These are phyloP conservation scores for Cyclina sinensis DNA, from an alignment of 1,140 invertebrate species.

Conservation along the genomic window DNA sequence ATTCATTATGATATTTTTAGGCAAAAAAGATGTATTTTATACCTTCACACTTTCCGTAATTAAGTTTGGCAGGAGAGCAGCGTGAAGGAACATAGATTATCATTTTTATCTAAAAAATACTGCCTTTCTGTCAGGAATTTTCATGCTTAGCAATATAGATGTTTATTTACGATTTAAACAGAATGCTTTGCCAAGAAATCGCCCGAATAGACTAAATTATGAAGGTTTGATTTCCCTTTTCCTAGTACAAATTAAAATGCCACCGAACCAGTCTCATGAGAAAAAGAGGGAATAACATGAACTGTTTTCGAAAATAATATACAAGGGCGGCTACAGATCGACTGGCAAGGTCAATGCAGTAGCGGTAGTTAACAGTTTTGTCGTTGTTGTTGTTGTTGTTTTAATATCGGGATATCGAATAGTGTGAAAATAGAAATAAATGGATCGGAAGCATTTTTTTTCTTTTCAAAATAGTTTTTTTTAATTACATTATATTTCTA, in stretches of 20 bases:
- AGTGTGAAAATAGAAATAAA: too few relatives aligned
- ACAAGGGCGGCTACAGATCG: too few relatives aligned
- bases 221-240: conserved; percentile 11
- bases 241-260: conserved; percentile 28
- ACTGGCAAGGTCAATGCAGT: too few relatives aligned
- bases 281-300: not conserved
- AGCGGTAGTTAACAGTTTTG: too few relatives aligned
- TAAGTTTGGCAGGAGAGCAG: conserved; percentile 5
- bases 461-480: too few relatives aligned
- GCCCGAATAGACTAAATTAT: conserved; percentile 48
- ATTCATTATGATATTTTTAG: not conserved
- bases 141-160: not conserved
- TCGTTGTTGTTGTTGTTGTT: too few relatives aligned
- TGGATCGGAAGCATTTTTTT: too few relatives aligned
- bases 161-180: conserved; percentile 41
- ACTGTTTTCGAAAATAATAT: not conserved
- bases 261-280: not conserved
- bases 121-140: conserved; percentile 19
- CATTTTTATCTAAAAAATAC: conserved; percentile 16
- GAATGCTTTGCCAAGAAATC: conserved; percentile 32
- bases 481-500: too few relatives aligned
- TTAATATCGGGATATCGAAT: too few relatives aligned
- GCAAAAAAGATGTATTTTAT: conserved; percentile 35
- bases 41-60: conserved; percentile 34
- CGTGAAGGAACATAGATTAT: conserved; percentile 2